Percentiles rank a stretch among this genome's conserved stretches.
These are phyloP conservation scores for Acrossocheilus wenchowensis DNA, from an alignment of 2,797 vertebrate genomes.

Conservation along the genomic window DNA sequence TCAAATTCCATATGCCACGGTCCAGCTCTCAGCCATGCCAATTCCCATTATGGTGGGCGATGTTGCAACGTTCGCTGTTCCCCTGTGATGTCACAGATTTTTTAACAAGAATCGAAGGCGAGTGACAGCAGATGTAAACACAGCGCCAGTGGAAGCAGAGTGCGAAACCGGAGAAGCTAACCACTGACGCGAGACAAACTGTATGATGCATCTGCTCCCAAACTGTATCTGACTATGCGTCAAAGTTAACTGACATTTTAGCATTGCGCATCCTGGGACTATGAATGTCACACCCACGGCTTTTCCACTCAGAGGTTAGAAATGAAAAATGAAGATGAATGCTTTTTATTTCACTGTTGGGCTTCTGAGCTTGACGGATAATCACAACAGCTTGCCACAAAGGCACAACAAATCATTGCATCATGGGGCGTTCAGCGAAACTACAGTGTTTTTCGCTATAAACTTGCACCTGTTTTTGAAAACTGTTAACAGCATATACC, in stretches of 20 bases:
- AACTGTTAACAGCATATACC: background rate
- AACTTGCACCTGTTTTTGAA: background rate
- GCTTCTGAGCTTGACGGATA: background rate
- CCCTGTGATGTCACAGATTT: slow-evolving; percentile 44
- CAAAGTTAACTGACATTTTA: slow-evolving; percentile 47
- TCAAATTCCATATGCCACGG: slow-evolving; percentile 21
- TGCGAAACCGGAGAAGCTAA: slow-evolving; percentile 43
- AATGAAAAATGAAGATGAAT: slow-evolving; percentile 60
- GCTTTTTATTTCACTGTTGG: slow-evolving; percentile 35
- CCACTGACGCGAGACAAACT: slow-evolving; percentile 46
- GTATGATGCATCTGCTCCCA: slow-evolving; percentile 61
- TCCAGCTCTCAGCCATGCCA: slow-evolving; percentile 38
- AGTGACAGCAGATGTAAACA: slow-evolving; percentile 53
- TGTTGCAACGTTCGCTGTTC: slow-evolving; percentile 1
- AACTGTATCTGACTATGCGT: slow-evolving; percentile 60
- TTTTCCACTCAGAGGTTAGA: slow-evolving; percentile 41
- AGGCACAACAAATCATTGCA: slow-evolving; percentile 36
- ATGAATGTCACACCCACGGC: slow-evolving; percentile 43
- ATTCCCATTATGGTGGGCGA: slow-evolving; percentile 39
- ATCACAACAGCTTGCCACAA: slow-evolving; percentile 28
- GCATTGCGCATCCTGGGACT: slow-evolving; percentile 33
- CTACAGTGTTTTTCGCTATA: background rate
- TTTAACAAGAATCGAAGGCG: slow-evolving; percentile 52
- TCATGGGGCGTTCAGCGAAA: background rate
- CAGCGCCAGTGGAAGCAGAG: slow-evolving; percentile 23